Percentiles rank a stretch among this genome's conserved stretches.
Evolutionary conservation across 2,113 vertebrate species (phyloP).

Genomic region (Puntigrus tetrazona): DNA sequence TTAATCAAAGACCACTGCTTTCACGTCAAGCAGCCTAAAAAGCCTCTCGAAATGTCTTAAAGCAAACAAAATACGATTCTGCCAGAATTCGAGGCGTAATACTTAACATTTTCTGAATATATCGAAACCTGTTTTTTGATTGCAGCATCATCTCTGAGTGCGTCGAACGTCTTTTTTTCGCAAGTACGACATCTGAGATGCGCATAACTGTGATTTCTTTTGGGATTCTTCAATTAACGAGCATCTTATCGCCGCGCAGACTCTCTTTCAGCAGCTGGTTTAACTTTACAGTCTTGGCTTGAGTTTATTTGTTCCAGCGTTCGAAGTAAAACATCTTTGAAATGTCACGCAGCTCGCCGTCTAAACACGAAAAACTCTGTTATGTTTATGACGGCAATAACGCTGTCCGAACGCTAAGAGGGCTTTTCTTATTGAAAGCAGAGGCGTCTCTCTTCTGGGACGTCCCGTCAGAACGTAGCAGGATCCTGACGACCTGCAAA

Average conservation of each 20-base stretch:
- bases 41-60: too few species aligned
- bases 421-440: constrained; percentile 46
- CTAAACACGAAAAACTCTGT: constrained; percentile 24
- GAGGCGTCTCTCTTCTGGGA: constrained; percentile 36
- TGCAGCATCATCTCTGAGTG: neutral
- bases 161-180: too few species aligned
- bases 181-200: neutral
- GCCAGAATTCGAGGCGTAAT: too few species aligned
- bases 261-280: constrained; percentile 3
- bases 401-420: constrained; percentile 34
- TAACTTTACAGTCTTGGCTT: constrained; percentile 7
- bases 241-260: neutral
- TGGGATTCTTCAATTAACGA: neutral
- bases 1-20: too few species aligned
- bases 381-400: constrained; percentile 48
- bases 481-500: constrained; percentile 23
- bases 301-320: constrained; percentile 7
- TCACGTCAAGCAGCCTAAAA: too few species aligned
- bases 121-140: too few species aligned
- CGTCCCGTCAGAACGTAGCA: constrained; percentile 14
- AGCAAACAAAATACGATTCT: too few species aligned
- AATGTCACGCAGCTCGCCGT: constrained; percentile 7
- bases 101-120: too few species aligned
- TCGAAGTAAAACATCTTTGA: neutral
- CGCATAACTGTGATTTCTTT: neutral